Percentiles rank a stretch among this genome's conserved stretches.
Conservation (phyloP, 2,797 vertebrate species). For the Menidia menidia region DNA sequence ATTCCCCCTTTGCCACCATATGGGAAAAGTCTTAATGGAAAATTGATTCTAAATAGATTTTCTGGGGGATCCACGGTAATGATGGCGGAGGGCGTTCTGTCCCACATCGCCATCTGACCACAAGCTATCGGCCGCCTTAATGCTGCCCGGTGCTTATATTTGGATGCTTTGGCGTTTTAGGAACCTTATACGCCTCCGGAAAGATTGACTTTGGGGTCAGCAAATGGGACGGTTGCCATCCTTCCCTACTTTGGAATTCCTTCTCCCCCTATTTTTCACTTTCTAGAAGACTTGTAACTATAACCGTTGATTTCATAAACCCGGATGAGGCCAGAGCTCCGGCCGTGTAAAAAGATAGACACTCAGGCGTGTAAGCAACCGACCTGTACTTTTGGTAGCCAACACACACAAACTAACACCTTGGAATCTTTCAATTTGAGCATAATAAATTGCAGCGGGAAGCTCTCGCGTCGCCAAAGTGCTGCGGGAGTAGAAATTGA, state of each 20-base stretch:
- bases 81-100: conserved; percentile 43
- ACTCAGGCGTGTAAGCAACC: conserved; percentile 40
- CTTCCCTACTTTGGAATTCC: conserved; percentile 52
- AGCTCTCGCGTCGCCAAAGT: conserved; percentile 71
- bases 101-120: conserved; percentile 55
- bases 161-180: conserved; percentile 44
- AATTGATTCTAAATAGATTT: conserved; percentile 72
- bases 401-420: conserved; percentile 71
- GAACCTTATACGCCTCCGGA: conserved; percentile 75
- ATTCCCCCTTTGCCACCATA: conserved; percentile 26
- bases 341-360: conserved; percentile 24
- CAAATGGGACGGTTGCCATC: conserved; percentile 68
- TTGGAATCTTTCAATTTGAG: conserved; percentile 75
- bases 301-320: conserved; percentile 38
- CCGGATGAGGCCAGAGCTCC: conserved; percentile 35
- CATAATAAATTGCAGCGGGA: conserved; percentile 77
- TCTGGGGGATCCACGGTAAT: conserved; percentile 45
- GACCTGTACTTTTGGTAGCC: conserved; percentile 37
- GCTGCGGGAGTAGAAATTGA: conserved; percentile 80
- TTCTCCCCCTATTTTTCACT: background rate
- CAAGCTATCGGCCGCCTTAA: conserved; percentile 66
- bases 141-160: conserved; percentile 55
- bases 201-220: conserved; percentile 56
- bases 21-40: conserved; percentile 53
- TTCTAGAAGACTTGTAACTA: conserved; percentile 54